These are phyloP conservation scores for Mastomys coucha DNA, from an alignment of 2,113 vertebrate species.

Conservation along the genomic window DNA sequence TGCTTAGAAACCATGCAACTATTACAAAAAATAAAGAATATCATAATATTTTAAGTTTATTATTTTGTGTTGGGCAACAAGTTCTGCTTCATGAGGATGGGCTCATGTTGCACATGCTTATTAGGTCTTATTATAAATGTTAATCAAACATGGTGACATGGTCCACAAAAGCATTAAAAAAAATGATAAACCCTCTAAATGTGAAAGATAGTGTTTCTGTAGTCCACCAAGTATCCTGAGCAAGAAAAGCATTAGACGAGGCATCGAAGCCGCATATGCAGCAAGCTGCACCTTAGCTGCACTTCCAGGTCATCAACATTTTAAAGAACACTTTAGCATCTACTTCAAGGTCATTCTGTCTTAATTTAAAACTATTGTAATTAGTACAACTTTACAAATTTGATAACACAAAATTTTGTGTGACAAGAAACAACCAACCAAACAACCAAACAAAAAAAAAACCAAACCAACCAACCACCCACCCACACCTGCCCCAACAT, in stretches of 20 bases:
- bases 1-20: not conserved
- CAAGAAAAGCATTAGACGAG: not conserved
- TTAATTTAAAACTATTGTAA: not conserved
- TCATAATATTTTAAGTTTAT: not conserved
- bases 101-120: not conserved
- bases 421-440: not conserved
- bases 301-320: not conserved
- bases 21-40: not conserved
- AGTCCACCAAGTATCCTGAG: not conserved
- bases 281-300: accelerated
- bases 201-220: not conserved
- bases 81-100: no score
- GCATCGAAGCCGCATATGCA: not conserved
- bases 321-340: not conserved
- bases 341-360: not conserved
- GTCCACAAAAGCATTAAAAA: not conserved
- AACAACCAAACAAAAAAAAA: no score
- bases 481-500: not conserved
- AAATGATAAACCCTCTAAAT: not conserved
- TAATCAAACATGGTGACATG: not conserved
- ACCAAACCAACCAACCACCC: no score
- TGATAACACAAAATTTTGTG: not conserved
- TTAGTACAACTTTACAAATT: not conserved
- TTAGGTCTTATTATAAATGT: not conserved
- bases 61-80: not conserved